Conservation (phyloP, 2,113 vertebrate genomes). For the Sorex fumeus region DNA sequence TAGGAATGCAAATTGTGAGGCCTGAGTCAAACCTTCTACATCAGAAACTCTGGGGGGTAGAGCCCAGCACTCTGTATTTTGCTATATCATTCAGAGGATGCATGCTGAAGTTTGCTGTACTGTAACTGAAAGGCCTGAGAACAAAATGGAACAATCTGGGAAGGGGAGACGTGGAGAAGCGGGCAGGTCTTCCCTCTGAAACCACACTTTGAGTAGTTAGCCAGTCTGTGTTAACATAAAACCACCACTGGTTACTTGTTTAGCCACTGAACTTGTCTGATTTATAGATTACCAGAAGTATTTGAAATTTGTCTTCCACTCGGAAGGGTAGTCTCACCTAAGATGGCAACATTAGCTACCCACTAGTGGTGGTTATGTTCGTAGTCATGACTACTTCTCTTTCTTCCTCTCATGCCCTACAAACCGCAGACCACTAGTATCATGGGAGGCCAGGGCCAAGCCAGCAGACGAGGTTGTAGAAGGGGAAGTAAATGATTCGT, state of each 20-base stretch:
- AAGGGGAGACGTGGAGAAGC: not conserved
- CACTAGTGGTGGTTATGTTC: not conserved
- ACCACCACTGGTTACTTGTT: not conserved
- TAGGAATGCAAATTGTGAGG: not conserved
- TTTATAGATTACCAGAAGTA: not conserved
- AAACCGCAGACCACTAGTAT: slow-evolving; percentile 58
- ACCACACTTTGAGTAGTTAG: not conserved
- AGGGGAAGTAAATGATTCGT: not conserved
- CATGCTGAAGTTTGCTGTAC: not conserved
- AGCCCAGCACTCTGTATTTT: not conserved
- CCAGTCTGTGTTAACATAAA: not conserved
- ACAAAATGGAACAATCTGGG: not conserved
- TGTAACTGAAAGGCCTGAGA: slow-evolving; percentile 1
- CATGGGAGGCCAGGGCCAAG: not conserved
- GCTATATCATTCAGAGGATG: not conserved
- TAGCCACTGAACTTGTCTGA: not conserved
- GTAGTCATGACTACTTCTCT: not conserved
- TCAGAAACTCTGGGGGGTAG: not conserved
- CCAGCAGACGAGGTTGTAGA: not conserved
- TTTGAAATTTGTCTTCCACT: not conserved
- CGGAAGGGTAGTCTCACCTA: not conserved
- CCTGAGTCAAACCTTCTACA: not conserved
- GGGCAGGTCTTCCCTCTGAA: not conserved
- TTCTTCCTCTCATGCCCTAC: not conserved
- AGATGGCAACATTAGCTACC: not conserved